Conservation (phyloP, 2,888 invertebrate genomes). For the Pterobdella sp. region DNA sequence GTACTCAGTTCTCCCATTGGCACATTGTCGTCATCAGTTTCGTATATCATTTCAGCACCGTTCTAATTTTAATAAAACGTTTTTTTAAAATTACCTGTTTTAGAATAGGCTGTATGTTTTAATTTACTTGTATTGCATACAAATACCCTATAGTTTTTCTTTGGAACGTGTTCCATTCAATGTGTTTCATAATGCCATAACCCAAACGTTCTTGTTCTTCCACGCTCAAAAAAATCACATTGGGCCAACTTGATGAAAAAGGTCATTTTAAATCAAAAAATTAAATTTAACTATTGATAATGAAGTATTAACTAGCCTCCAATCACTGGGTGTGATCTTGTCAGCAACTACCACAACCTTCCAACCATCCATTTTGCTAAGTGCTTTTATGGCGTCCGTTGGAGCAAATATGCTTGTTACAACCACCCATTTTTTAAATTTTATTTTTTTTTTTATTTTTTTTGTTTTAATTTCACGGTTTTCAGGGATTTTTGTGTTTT, state of each 20-base stretch:
- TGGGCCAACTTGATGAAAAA: constrained; percentile 34
- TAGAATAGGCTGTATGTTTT: neutral
- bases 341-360: constrained; percentile 39
- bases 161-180: constrained; percentile 37
- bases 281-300: no score
- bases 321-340: constrained; percentile 34
- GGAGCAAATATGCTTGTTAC: constrained; percentile 37
- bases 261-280: neutral
- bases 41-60: constrained; percentile 39
- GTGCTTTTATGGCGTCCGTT: constrained; percentile 32
- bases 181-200: constrained; percentile 28
- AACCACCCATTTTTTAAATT: constrained; percentile 36
- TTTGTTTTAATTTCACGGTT: no score
- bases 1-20: constrained; percentile 25
- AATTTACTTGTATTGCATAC: constrained; percentile 38
- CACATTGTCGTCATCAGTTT: constrained; percentile 38
- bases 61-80: no score
- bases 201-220: constrained; percentile 34
- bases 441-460: no score
- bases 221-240: constrained; percentile 36
- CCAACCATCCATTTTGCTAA: constrained; percentile 35
- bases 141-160: constrained; percentile 39
- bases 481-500: no score
- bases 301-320: no score
- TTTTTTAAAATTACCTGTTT: no score